Evolutionary conservation across 2,113 vertebrate genomes (phyloP).

Genomic region (Ochotona curzoniae): DNA sequence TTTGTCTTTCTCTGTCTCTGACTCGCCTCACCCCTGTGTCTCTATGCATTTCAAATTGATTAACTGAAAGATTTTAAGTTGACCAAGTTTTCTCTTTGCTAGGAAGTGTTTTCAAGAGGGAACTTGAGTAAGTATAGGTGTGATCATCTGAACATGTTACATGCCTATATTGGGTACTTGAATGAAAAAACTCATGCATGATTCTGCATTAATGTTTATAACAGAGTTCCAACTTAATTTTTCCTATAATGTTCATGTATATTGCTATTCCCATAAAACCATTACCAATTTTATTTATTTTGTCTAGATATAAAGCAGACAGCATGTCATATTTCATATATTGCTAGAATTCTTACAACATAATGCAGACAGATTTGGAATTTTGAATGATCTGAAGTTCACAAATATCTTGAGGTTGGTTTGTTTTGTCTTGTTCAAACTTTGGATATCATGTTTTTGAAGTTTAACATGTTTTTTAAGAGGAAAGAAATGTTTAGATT

Average conservation of each 20-base stretch:
- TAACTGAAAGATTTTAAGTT: too few relatives aligned
- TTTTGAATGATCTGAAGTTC: constrained; percentile 68
- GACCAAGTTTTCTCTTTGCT: not conserved
- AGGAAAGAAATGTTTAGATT: constrained; percentile 69
- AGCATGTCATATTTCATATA: constrained; percentile 52
- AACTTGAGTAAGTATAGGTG: not conserved
- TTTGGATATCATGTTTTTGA: constrained; percentile 54
- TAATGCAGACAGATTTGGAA: constrained; percentile 52
- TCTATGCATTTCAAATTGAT: too few relatives aligned
- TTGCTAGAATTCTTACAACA: constrained; percentile 50
- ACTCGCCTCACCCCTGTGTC: too few relatives aligned
- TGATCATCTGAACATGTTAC: not conserved
- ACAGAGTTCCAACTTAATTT: constrained; percentile 24
- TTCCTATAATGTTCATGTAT: not conserved
- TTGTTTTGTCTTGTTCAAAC: constrained; percentile 76
- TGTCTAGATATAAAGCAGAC: constrained; percentile 71
- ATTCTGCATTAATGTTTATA: constrained; percentile 7
- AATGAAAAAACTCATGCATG: not conserved
- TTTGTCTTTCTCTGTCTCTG: too few relatives aligned
- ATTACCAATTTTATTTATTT: constrained; percentile 73
- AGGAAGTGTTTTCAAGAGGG: not conserved
- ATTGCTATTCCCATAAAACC: constrained; percentile 59
- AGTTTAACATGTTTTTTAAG: constrained; percentile 68
- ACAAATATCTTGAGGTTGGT: constrained; percentile 61
- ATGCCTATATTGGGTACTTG: not conserved